Conservation (phyloP, 2,888 invertebrate species). For the Hartigia nigra region DNA sequence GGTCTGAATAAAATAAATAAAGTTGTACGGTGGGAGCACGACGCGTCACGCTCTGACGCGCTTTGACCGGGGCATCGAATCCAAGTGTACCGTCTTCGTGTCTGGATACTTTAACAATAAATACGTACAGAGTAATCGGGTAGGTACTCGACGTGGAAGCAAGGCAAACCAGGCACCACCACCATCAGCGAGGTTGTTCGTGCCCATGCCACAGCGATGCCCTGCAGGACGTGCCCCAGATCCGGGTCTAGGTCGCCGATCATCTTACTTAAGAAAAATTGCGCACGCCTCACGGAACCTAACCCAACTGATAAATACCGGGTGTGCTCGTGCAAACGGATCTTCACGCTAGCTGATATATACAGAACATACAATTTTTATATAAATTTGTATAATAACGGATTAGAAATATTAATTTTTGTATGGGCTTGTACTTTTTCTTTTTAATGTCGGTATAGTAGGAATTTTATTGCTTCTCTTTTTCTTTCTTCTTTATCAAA, state of each 20-base stretch:
- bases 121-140: not conserved
- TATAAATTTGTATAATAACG: no score
- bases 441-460: no score
- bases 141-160: not conserved
- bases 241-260: constrained; percentile 23
- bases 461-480: not conserved
- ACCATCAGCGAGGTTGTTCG: constrained; percentile 6
- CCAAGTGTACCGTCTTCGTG: not conserved
- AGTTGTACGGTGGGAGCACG: constrained; percentile 18
- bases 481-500: not conserved
- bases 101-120: not conserved
- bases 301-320: not conserved
- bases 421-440: no score
- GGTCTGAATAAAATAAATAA: constrained; percentile 22
- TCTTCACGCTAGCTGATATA: not conserved
- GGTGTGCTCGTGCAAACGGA: not conserved
- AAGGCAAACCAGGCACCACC: not conserved
- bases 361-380: not conserved
- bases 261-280: constrained; percentile 12
- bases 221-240: constrained; percentile 17
- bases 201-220: constrained; percentile 8
- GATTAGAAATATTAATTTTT: not conserved
- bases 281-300: constrained; percentile 1
- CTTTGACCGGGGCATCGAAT: not conserved
- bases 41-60: constrained; percentile 7